Evolutionary conservation across 2,797 vertebrate genomes (phyloP).

Genomic region (Siniperca scherzeri): DNA sequence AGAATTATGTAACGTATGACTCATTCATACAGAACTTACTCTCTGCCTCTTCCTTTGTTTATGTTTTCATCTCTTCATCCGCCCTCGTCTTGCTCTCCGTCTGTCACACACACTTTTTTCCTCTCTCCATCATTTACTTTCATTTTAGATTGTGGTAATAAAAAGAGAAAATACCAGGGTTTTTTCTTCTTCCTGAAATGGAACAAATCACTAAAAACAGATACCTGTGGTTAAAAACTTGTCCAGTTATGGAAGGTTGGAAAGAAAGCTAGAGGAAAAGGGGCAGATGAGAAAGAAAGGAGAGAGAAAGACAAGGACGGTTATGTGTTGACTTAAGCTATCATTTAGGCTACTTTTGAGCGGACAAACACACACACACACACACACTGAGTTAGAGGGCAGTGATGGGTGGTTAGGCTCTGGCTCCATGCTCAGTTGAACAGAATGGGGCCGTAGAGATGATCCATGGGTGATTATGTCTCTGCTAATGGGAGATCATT

Average conservation of each 20-base stretch:
- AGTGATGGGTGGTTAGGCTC: conserved; percentile 80
- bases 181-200: conserved; percentile 27
- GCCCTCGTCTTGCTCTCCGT: conserved; percentile 22
- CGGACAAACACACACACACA: conserved; percentile 42
- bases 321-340: conserved; percentile 74
- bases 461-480: conserved; percentile 90
- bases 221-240: conserved; percentile 39
- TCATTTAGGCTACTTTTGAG: conserved; percentile 64
- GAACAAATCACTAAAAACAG: conserved; percentile 41
- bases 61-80: conserved; percentile 63
- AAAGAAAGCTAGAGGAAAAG: conserved; percentile 33
- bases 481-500: conserved; percentile 87
- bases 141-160: conserved; percentile 44
- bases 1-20: conserved; percentile 74
- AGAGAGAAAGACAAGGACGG: conserved; percentile 50
- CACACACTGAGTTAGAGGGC: conserved; percentile 69
- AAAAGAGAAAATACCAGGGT: conserved; percentile 19
- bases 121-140: conserved; percentile 43
- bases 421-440: conserved; percentile 85
- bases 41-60: conserved; percentile 67
- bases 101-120: conserved; percentile 48
- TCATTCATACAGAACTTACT: conserved; percentile 67
- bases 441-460: conserved; percentile 88
- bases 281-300: conserved; percentile 29
- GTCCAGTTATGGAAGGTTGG: conserved; percentile 28